Percentiles rank a stretch among this genome's conserved stretches.
Conservation (phyloP, 2,113 vertebrate genomes). For the Zapus hudsonius region DNA sequence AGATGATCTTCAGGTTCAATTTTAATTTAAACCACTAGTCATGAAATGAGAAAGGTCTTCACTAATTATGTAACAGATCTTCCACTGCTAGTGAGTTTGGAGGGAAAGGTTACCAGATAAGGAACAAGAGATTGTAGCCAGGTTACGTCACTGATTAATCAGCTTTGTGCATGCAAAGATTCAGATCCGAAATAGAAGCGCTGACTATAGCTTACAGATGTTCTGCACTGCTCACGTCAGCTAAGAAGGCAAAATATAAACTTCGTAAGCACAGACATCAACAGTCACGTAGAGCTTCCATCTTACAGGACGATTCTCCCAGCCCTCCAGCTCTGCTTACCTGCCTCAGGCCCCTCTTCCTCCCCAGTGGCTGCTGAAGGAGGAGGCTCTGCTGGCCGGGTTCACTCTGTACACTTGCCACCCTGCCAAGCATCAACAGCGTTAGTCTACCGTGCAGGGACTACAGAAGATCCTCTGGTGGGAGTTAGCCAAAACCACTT, state of each 20-base stretch:
- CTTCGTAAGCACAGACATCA: not conserved
- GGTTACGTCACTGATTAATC: not conserved
- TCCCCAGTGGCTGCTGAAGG: constrained; percentile 94
- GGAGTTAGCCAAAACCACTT: constrained; percentile 77
- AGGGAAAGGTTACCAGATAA: not conserved
- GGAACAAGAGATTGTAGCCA: not conserved
- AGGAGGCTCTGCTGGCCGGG: constrained; percentile 97
- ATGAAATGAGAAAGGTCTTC: not conserved
- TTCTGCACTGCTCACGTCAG: constrained; percentile 12
- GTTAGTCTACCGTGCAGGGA: constrained; percentile 66
- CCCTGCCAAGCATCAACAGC: constrained; percentile 89
- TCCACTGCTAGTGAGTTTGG: not conserved
- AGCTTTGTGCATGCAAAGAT: constrained; percentile 3
- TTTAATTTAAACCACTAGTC: constrained; percentile 46
- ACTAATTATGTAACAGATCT: not conserved
- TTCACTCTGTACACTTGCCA: constrained; percentile 98
- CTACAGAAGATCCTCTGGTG: constrained; percentile 56
- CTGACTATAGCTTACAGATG: not conserved
- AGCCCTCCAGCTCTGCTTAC: constrained; percentile 80
- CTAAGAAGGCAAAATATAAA: constrained; percentile 4
- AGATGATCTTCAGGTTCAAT: constrained; percentile 7
- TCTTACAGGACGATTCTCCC: not conserved
- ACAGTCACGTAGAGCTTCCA: not conserved
- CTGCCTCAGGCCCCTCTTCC: constrained; percentile 97
- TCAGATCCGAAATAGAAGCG: not conserved